Base-by-base conservation (phyloP, 2,113 vertebrate genomes). In the Galemys pyrenaicus region DNA sequence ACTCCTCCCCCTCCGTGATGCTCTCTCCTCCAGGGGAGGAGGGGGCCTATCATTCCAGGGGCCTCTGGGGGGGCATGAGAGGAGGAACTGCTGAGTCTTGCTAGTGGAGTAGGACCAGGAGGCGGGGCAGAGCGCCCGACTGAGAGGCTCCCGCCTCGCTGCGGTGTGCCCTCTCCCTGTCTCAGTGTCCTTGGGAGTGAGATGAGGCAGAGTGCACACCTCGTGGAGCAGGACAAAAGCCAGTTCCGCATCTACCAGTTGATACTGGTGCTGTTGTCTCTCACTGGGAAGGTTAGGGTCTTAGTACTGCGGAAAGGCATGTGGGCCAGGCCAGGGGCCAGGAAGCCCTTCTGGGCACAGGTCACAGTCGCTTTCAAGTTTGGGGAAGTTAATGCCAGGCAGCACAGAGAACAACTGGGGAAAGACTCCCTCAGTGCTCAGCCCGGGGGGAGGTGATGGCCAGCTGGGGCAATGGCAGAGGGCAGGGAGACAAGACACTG, bases 21-120 rank as follows among this genome's bases (percentile, higher is more conserved):
- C 12, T 54, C 28, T n/a, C 26, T 68, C n/a, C 71, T 54, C 16
- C 24, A 26, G 26, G 20, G 87, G 77, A 39, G 62, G 67, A 28
- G 20, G 20, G 73, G 44, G n/a, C 60, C 11, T 13, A 1, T 71
- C 9, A 1, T 58, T 22, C 62, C 46, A 58, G 71, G 30, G 28
- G 32, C 41, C 49, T 0, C n/a, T 1, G 7, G 22, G 28, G 37
- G 22, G 3, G 64, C 26, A 4, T 1, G 16, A 64, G 39, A 24
- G 32, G 46, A 22, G 46, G 54, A 22, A 17, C 35, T 58, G 0
- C 71, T 2, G 6, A 7, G 65, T 3, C 64, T 39, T 35, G 60
- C 65, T 22, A 3, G 5, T 54, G 4, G 17, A 26, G 28, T 71
- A 28, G 17, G 65, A 26, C 8, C 0, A 0, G 75, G 28, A n/a